Base-by-base conservation (phyloP, 2,888 invertebrate species). In the Rapana venosa region DNA sequence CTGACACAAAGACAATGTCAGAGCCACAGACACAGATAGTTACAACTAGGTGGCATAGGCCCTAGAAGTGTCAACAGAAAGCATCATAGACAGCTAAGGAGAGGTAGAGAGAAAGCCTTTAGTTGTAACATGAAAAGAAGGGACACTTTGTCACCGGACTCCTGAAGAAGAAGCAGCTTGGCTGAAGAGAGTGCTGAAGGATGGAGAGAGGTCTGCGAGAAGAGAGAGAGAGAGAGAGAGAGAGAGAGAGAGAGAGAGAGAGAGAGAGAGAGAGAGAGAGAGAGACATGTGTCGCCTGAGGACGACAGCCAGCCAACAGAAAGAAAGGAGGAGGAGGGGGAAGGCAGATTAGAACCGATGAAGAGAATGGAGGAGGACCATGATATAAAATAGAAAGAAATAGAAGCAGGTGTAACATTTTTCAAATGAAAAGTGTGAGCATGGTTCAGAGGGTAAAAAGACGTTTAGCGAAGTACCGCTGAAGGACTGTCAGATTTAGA, bases 101-200 rank as follows among this genome's bases (percentile, higher is more conserved):
- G 35, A 81, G 56, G 30, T 20, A 84, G 0, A 84, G 84, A 84
- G 84, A 84, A 32, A 81, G 1, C 30, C 77, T 30, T n/a, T 26
- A 26, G 47, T 26, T 2, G 58, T 1, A 61, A 86, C 86, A 61
- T 86, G 61, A 86, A 86, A 86, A 86, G 61, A 61, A 86, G 32
- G n/a, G 86, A 61, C 86, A 86, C 66, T 86, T 84, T 47, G 83
- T 47, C 83, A 17, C 83, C 47, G 26, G 83, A 47, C 20, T 84
- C 83, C n/a, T 84, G 26, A 84, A 84, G 83, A 35, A 56, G 83
- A 8, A 20, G 35, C 13, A 20, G 26, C 26, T 20, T 30, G 81
- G 86, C 61, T 32, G 61, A 61, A 66, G 86, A 61, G 61, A 11
- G n/a, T 13, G 22, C 17, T 32, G 58, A 58, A n/a, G 47, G 84